These are phyloP conservation scores for Calameuta pallipes DNA, from an alignment of 2,888 invertebrate species.

Conservation along the genomic window DNA sequence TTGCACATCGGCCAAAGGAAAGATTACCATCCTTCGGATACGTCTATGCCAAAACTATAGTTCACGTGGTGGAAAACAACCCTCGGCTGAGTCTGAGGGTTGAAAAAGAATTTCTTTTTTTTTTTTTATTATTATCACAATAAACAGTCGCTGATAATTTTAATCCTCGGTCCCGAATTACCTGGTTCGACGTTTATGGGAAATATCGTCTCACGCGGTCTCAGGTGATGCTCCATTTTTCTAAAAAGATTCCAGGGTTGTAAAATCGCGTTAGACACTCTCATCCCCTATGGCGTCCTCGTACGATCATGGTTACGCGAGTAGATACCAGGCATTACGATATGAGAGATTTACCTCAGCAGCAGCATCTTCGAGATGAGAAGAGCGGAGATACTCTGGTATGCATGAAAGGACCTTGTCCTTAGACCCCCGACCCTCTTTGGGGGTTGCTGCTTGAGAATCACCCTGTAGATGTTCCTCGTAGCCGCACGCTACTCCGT, in stretches of 20 bases:
- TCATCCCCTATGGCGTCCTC: neutral
- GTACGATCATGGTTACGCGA: neutral
- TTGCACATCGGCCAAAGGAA: slow-evolving; percentile 66
- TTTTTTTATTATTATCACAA: neutral
- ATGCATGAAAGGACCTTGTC: slow-evolving; percentile 63
- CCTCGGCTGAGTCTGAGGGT: neutral
- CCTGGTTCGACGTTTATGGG: neutral
- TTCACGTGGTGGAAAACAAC: slow-evolving; percentile 16
- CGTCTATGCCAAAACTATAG: slow-evolving; percentile 46
- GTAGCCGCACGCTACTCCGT: slow-evolving; percentile 23
- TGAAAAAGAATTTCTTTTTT: neutral
- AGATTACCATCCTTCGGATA: slow-evolving; percentile 53
- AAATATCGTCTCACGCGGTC: neutral
- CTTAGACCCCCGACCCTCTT: slow-evolving; percentile 44
- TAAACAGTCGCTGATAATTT: neutral
- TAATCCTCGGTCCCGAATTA: neutral
- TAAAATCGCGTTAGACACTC: slow-evolving; percentile 31
- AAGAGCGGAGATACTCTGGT: slow-evolving; percentile 52
- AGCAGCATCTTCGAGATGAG: slow-evolving; percentile 24
- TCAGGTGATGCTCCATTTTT: neutral
- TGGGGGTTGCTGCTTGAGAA: slow-evolving; percentile 37
- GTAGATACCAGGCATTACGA: slow-evolving; percentile 27
- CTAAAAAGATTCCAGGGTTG: slow-evolving; percentile 14
- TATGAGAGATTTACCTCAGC: slow-evolving; percentile 38
- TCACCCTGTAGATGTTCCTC: slow-evolving; percentile 2